phyloP scores from a whole-genome alignment of 2,113 vertebrate genomes.

The Gasterosteus aculeatus region DNA sequence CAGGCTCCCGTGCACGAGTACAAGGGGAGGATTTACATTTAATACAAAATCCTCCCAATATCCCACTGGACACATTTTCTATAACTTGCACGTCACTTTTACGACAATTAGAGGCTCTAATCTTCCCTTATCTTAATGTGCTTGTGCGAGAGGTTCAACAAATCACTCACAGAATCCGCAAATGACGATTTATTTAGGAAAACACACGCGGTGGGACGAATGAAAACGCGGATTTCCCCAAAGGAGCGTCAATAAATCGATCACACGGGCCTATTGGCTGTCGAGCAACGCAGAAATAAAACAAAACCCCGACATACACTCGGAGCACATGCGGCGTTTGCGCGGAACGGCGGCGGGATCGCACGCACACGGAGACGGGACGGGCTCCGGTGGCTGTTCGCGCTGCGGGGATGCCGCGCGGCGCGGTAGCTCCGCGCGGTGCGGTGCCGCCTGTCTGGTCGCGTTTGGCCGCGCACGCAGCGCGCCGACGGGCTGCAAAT shows the following conservation, averaged over 20 bases:
- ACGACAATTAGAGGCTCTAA: neutral
- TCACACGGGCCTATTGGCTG: slow-evolving; percentile 40
- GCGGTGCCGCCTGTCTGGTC: slow-evolving; percentile 10
- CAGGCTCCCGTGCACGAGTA: neutral
- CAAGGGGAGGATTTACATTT: neutral
- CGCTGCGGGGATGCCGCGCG: too few species aligned
- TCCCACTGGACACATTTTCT: slow-evolving; percentile 23
- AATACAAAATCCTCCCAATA: slow-evolving; percentile 10
- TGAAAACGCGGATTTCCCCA: slow-evolving; percentile 43
- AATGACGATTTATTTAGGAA: slow-evolving; percentile 58
- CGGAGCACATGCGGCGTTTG: slow-evolving; percentile 38
- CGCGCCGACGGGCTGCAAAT: slow-evolving; percentile 73
- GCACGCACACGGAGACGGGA: slow-evolving; percentile 46
- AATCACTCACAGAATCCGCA: slow-evolving; percentile 39
- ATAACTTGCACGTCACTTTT: slow-evolving; percentile 5
- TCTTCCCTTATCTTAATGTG: neutral
- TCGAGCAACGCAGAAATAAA: slow-evolving; percentile 29
- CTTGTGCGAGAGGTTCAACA: slow-evolving; percentile 39
- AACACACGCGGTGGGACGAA: slow-evolving; percentile 30
- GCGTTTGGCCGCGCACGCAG: slow-evolving; percentile 60
- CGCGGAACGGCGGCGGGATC: slow-evolving; percentile 46
- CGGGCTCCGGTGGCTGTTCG: neutral
- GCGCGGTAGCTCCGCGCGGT: slow-evolving; percentile 3
- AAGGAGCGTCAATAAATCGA: slow-evolving; percentile 66
- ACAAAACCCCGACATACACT: slow-evolving; percentile 34